These are phyloP conservation scores for Polypterus bichir DNA, from an alignment of 2,113 vertebrate genomes.

Conservation along the genomic window DNA sequence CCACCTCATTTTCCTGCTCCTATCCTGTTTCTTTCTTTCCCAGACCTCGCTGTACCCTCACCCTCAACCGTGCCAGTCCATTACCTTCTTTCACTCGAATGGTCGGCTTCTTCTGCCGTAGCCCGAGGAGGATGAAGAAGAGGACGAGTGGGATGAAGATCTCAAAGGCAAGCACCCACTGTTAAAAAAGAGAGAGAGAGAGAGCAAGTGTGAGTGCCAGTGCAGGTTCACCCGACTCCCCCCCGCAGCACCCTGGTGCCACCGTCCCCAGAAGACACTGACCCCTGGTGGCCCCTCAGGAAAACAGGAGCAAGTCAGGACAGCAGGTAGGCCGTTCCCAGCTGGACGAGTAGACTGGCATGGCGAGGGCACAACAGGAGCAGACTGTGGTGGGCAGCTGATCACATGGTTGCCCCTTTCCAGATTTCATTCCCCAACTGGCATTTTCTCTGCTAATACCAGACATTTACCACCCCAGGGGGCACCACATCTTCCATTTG, in stretches of 20 bases:
- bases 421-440: too few species aligned
- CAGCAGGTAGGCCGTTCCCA: too few species aligned
- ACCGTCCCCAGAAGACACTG: background rate
- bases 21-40: too few species aligned
- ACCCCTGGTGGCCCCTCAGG: background rate
- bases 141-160: constrained; percentile 90
- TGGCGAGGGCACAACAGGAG: background rate
- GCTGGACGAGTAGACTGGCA: background rate
- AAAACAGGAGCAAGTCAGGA: too few species aligned
- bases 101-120: constrained; percentile 87
- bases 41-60: background rate
- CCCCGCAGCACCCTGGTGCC: background rate
- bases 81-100: constrained; percentile 93
- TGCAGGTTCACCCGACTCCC: background rate
- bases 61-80: background rate
- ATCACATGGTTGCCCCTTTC: too few species aligned
- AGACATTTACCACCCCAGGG: too few species aligned
- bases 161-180: constrained; percentile 95
- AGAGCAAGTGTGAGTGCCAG: background rate
- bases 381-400: too few species aligned
- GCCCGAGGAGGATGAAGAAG: constrained; percentile 87
- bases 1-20: too few species aligned
- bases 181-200: constrained; percentile 15
- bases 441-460: too few species aligned
- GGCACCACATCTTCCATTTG: too few species aligned